These are phyloP conservation scores for Leptoteleia sp. DNA, from an alignment of 1,140 invertebrate genomes.

Conservation along the genomic window DNA sequence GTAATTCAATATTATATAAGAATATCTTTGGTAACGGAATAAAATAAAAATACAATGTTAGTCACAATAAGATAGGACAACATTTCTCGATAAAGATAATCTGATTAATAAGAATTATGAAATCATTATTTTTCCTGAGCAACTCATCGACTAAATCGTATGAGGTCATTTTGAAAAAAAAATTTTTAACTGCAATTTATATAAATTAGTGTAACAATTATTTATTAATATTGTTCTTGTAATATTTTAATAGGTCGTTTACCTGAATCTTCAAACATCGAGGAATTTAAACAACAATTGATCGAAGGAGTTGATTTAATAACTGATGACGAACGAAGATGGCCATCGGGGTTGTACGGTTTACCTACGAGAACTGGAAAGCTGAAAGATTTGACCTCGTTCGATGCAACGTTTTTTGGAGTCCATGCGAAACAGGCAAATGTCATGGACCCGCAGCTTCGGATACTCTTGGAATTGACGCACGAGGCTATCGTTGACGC, in stretches of 20 bases:
- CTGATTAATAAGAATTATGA: too few relatives aligned
- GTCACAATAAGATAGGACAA: too few relatives aligned
- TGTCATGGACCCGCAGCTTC: constrained; percentile 96
- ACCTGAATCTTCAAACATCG: constrained; percentile 92
- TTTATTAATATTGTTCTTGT: too few relatives aligned
- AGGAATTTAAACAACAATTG: constrained; percentile 93
- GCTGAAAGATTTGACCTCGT: constrained; percentile 92
- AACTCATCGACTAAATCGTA: too few relatives aligned
- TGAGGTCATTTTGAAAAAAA: too few relatives aligned
- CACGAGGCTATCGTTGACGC: constrained; percentile 97
- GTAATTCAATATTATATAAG: too few relatives aligned
- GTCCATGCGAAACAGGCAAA: constrained; percentile 96
- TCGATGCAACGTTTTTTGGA: constrained; percentile 96
- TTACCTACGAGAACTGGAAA: constrained; percentile 93
- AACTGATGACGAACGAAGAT: constrained; percentile 92
- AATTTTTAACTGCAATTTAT: too few relatives aligned
- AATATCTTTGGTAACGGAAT: too few relatives aligned
- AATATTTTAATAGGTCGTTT: constrained; percentile 88
- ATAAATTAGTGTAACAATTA: too few relatives aligned
- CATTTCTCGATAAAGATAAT: too few relatives aligned
- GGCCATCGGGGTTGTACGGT: constrained; percentile 88
- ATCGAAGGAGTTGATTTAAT: constrained; percentile 93
- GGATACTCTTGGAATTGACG: constrained; percentile 94
- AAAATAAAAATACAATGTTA: too few relatives aligned
- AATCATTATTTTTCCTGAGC: too few relatives aligned